Conservation (phyloP, 2,113 vertebrate genomes). For the Tragelaphus scriptus region DNA sequence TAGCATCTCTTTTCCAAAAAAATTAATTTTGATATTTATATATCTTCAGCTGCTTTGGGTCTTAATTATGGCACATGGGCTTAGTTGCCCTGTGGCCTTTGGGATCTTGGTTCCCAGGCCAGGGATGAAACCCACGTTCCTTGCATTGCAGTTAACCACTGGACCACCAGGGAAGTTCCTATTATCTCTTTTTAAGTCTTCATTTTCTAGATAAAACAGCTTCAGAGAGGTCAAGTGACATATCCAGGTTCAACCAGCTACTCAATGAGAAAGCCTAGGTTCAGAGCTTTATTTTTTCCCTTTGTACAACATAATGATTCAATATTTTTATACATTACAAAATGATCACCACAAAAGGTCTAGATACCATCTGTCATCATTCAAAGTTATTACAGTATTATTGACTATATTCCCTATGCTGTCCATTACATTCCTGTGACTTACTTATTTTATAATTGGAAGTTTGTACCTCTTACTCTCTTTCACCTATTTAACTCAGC, state of each 20-base stretch:
- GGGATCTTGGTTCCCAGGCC: neutral
- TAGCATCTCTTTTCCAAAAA: neutral
- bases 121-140: neutral
- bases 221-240: neutral
- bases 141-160: neutral
- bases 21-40: neutral
- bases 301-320: neutral
- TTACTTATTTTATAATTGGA: neutral
- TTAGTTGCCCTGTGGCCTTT: neutral
- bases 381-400: neutral
- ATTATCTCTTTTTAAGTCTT: neutral
- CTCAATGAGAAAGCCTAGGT: neutral
- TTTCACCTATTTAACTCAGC: neutral
- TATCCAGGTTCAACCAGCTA: neutral
- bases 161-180: neutral
- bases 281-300: neutral
- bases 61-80: neutral
- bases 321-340: neutral
- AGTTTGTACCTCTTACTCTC: neutral
- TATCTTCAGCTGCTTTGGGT: neutral
- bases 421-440: neutral
- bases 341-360: neutral
- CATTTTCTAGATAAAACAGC: neutral
- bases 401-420: neutral
- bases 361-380: neutral